phyloP scores from a whole-genome alignment of 2,113 vertebrate species.

The Clarias macrocephalus region DNA sequence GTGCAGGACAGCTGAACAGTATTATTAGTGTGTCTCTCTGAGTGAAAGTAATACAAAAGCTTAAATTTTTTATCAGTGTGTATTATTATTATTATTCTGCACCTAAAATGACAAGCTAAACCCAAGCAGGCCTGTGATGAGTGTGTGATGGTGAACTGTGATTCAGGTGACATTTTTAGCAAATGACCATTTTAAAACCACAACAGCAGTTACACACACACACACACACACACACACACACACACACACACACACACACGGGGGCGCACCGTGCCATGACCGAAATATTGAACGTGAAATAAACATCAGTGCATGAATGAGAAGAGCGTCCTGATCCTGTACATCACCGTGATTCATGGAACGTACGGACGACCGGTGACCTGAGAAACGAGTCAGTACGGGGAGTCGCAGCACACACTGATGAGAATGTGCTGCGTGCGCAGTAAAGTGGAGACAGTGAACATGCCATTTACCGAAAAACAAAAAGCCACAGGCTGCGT shows the following conservation, averaged over 20 bases:
- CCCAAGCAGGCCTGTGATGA: not conserved
- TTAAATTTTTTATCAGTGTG: not conserved
- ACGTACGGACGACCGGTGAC: not conserved
- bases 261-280: too few species aligned
- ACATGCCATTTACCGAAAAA: slow-evolving; percentile 37
- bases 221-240: not conserved
- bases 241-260: not conserved
- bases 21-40: not conserved
- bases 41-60: not conserved
- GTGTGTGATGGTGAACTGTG: not conserved
- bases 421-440: not conserved
- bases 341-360: too few species aligned
- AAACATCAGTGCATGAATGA: not conserved
- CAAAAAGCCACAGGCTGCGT: slow-evolving; percentile 28
- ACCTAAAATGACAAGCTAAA: not conserved
- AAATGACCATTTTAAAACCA: not conserved
- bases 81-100: not conserved
- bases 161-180: not conserved
- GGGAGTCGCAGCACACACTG: not conserved
- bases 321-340: not conserved
- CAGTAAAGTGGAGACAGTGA: slow-evolving; percentile 10
- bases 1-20: not conserved
- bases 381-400: not conserved
- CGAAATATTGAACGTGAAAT: not conserved
- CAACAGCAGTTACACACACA: not conserved